Conservation (phyloP, 2,888 invertebrate genomes). For the Lampropteryx suffumata region DNA sequence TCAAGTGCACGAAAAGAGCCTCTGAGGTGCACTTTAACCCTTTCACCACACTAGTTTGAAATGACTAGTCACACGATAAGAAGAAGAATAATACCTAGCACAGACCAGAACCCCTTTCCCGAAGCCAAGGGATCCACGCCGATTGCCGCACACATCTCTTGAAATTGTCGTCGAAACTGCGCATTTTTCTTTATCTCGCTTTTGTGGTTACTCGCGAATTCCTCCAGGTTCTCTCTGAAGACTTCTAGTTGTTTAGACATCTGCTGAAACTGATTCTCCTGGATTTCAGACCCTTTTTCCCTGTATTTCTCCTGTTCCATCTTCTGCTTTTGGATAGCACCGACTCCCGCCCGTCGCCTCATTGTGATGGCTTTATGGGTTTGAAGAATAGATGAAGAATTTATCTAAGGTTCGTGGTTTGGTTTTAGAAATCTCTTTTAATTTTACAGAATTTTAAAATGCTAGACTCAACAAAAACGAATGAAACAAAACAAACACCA, state of each 20-base stretch:
- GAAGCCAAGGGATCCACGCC: conserved; percentile 99
- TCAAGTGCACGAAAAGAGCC: too few relatives aligned
- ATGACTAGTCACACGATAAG: too few relatives aligned
- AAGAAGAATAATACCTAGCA: too few relatives aligned
- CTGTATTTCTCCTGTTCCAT: conserved; percentile 94
- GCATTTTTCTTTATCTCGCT: conserved; percentile 97
- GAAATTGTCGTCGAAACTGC: conserved; percentile 97
- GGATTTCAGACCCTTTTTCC: conserved; percentile 95
- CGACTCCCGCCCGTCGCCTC: conserved; percentile 92
- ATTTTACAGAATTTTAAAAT: too few relatives aligned
- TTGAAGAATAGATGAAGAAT: too few relatives aligned
- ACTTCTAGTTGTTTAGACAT: conserved; percentile 97
- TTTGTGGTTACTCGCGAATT: conserved; percentile 97
- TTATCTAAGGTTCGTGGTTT: too few relatives aligned
- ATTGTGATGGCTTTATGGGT: conserved; percentile 64
- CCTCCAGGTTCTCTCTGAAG: conserved; percentile 95
- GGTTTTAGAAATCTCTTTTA: too few relatives aligned
- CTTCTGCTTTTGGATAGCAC: conserved; percentile 94
- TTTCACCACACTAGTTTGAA: too few relatives aligned
- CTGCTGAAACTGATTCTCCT: conserved; percentile 95
- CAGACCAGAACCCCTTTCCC: conserved; percentile 98
- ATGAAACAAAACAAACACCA: too few relatives aligned
- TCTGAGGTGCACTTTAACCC: too few relatives aligned
- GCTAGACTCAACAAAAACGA: not conserved
- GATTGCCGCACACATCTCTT: conserved; percentile 99